Percentiles rank a stretch among this genome's conserved stretches.
phyloP scores from a whole-genome alignment of 2,797 vertebrate genomes.

The Tapera naevia region DNA sequence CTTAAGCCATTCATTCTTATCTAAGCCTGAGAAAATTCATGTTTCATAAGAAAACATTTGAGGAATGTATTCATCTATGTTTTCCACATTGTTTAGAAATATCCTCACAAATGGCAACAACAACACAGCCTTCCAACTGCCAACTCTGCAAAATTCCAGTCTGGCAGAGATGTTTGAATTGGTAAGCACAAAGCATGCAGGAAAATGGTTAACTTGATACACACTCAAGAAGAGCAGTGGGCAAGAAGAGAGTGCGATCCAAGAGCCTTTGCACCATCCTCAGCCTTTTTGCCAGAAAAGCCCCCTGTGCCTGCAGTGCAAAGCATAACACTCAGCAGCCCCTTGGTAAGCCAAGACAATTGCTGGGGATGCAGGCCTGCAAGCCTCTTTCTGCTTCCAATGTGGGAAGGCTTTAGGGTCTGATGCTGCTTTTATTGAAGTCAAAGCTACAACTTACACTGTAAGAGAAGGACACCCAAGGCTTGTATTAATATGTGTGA shows the following conservation, averaged over 20 bases:
- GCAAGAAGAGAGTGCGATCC: neutral
- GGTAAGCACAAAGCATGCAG: neutral
- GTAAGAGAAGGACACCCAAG: neutral
- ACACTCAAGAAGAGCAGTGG: neutral
- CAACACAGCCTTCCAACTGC: neutral
- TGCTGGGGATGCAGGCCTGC: neutral
- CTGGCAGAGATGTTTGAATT: neutral
- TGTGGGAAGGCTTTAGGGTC: neutral
- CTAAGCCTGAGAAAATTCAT: neutral
- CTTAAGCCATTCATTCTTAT: neutral
- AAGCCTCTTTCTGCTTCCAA: neutral
- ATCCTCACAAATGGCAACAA: neutral
- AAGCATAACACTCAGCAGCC: neutral
- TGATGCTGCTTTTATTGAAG: neutral
- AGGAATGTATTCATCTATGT: conserved; percentile 2
- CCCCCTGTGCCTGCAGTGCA: neutral
- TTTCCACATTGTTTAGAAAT: conserved; percentile 9
- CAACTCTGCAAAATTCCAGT: neutral
- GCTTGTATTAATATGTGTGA: neutral
- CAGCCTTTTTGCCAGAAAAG: neutral
- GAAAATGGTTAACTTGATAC: neutral
- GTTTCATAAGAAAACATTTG: neutral
- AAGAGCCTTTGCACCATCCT: neutral
- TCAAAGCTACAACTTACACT: neutral
- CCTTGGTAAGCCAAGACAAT: neutral